Conservation (phyloP, 1,140 invertebrate genomes). For the Drosophila nigromelanica region DNA sequence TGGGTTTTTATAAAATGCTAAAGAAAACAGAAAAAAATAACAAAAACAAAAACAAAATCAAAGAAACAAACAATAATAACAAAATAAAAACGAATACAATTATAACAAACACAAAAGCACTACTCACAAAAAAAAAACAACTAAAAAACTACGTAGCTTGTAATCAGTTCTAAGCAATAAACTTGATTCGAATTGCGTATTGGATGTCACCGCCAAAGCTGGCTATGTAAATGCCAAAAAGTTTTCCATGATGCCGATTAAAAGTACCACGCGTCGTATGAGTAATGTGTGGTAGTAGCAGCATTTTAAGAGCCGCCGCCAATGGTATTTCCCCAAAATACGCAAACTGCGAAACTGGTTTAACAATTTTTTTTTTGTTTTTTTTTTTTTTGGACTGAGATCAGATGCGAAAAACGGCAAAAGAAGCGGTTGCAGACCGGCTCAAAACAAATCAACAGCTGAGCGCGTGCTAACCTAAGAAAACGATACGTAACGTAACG, state of each 20-base stretch:
- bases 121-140: neutral
- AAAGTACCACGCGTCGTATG: slow-evolving; percentile 45
- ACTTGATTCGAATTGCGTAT: slow-evolving; percentile 44
- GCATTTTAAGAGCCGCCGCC: slow-evolving; percentile 3
- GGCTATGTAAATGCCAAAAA: slow-evolving; percentile 41
- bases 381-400: slow-evolving; percentile 1
- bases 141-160: slow-evolving; percentile 13
- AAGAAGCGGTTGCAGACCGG: slow-evolving; percentile 15
- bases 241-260: slow-evolving; percentile 40
- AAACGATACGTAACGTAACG: slow-evolving; percentile 17
- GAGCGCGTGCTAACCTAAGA: slow-evolving; percentile 26
- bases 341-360: slow-evolving; percentile 48
- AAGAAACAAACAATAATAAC: slow-evolving; percentile 3
- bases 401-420: neutral
- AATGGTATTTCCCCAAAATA: slow-evolving; percentile 52
- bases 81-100: slow-evolving; percentile 6
- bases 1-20: slow-evolving; percentile 49
- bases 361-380: neutral
- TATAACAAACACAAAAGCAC: slow-evolving; percentile 1
- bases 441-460: slow-evolving; percentile 58
- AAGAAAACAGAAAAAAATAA: slow-evolving; percentile 9
- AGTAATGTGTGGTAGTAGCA: slow-evolving; percentile 51
- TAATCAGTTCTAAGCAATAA: slow-evolving; percentile 9
- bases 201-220: neutral
- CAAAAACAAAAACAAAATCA: slow-evolving; percentile 4